Conservation (phyloP, 2,888 invertebrate species). For the Agriopis leucophaearia region DNA sequence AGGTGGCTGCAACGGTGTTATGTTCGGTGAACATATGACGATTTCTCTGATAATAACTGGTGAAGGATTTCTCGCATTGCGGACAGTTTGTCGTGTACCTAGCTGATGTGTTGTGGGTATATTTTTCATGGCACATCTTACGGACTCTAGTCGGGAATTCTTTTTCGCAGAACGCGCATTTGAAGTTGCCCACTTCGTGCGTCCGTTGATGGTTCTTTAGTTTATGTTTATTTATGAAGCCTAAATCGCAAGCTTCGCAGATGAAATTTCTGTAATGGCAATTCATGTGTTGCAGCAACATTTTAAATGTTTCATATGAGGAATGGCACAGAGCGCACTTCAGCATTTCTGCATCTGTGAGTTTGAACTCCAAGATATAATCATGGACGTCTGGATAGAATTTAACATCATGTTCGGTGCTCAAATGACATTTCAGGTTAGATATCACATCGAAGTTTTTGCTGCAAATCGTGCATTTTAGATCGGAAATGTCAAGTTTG, state of each 20-base stretch:
- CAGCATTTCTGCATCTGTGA: slow-evolving; percentile 60
- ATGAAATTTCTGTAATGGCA: slow-evolving; percentile 77
- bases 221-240: slow-evolving; percentile 74
- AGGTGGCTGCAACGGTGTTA: slow-evolving; percentile 68
- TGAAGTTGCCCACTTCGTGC: slow-evolving; percentile 69
- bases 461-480: slow-evolving; percentile 68
- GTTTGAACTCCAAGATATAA: slow-evolving; percentile 73
- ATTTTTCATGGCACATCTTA: slow-evolving; percentile 74
- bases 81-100: slow-evolving; percentile 76
- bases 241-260: slow-evolving; percentile 75
- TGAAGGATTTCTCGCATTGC: slow-evolving; percentile 72
- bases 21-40: slow-evolving; percentile 75
- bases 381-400: slow-evolving; percentile 72
- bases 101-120: slow-evolving; percentile 69
- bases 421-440: slow-evolving; percentile 66
- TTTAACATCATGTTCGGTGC: slow-evolving; percentile 65
- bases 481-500: slow-evolving; percentile 75
- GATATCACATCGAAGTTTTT: slow-evolving; percentile 55
- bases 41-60: slow-evolving; percentile 75
- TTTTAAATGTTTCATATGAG: slow-evolving; percentile 75
- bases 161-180: slow-evolving; percentile 74
- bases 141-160: slow-evolving; percentile 69
- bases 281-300: slow-evolving; percentile 78
- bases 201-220: slow-evolving; percentile 72
- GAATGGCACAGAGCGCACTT: slow-evolving; percentile 74